Conservation (phyloP, 2,797 vertebrate species). For the Alosa sapidissima region DNA sequence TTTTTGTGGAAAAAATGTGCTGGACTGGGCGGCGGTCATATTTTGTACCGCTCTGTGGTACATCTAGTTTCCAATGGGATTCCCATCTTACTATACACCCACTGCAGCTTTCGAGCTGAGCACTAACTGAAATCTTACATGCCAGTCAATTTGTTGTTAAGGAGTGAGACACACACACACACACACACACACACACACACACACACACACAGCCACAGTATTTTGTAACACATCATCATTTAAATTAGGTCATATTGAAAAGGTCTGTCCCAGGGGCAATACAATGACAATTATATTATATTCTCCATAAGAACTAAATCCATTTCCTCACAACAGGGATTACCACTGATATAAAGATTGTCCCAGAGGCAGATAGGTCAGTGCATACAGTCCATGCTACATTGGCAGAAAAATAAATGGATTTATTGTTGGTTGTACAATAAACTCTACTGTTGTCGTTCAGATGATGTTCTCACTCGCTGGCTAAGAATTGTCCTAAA, state of each 20-base stretch:
- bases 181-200: background rate
- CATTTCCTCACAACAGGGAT: conserved; percentile 19
- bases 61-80: too few relatives aligned
- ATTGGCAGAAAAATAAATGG: conserved; percentile 1
- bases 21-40: too few relatives aligned
- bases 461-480: background rate
- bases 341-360: conserved; percentile 8
- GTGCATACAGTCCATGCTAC: background rate
- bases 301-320: conserved; percentile 21
- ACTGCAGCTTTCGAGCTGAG: background rate
- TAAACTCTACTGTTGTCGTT: background rate
- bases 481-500: background rate
- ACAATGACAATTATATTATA: conserved; percentile 15
- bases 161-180: background rate
- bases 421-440: background rate
- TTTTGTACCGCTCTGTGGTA: too few relatives aligned
- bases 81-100: too few relatives aligned
- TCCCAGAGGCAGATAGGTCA: background rate
- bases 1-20: too few relatives aligned
- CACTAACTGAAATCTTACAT: background rate
- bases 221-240: conserved; percentile 5
- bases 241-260: conserved; percentile 9
- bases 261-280: background rate
- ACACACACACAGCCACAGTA: background rate
- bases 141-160: too few relatives aligned